Evolutionary conservation across 30 jellyfish, hydroid and myxozoan genomes (phyloP).

Genomic region (Turritopsis rubra): DNA sequence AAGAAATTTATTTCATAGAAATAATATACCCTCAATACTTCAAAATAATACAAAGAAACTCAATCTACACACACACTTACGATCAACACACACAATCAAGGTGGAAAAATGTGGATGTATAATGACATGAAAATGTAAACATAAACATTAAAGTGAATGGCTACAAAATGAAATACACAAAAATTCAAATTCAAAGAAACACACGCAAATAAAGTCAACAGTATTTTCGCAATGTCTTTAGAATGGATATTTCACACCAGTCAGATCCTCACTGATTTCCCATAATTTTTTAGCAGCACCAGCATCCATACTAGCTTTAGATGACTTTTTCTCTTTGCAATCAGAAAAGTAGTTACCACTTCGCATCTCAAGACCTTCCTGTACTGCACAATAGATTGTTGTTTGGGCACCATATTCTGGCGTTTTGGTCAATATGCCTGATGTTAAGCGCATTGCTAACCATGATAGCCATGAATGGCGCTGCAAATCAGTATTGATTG

Average conservation of each 20-base stretch:
- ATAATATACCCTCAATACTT: no score
- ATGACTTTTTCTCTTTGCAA: constrained; percentile 33
- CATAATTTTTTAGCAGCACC: constrained; percentile 75
- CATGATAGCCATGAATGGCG: constrained; percentile 22
- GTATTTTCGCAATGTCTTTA: not conserved
- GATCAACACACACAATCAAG: no score
- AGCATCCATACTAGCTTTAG: constrained; percentile 69
- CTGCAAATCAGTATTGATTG: constrained; percentile 50
- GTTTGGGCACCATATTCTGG: constrained; percentile 80
- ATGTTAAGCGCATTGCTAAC: constrained; percentile 3
- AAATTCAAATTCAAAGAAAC: not conserved
- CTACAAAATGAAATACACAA: not conserved
- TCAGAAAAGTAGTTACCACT: constrained; percentile 72
- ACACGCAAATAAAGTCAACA: not conserved
- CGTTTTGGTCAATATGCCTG: constrained; percentile 24
- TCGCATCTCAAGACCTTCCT: constrained; percentile 66
- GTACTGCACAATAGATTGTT: constrained; percentile 69
- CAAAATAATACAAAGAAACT: no score
- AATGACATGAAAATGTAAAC: no score
- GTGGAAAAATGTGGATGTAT: no score
- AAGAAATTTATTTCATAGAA: no score
- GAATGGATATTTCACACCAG: constrained; percentile 28
- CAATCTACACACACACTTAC: no score
- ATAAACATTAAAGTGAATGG: no score
- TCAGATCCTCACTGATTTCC: constrained; percentile 71